Percentiles rank a stretch among this genome's conserved stretches.
These are phyloP conservation scores for Aulostomus chinensis DNA, from an alignment of 2,797 vertebrate species.

Conservation along the genomic window DNA sequence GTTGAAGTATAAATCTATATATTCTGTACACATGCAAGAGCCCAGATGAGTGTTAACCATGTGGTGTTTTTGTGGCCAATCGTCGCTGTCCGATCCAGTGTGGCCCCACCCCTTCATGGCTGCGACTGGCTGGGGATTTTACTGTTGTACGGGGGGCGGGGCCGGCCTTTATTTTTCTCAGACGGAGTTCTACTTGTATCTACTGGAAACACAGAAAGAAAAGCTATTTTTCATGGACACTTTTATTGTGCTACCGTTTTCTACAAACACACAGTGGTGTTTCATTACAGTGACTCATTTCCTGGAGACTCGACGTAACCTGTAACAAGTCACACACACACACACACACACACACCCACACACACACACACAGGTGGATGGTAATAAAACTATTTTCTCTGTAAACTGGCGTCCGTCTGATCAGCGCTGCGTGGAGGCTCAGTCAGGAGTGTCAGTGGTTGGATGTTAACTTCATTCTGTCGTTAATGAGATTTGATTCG, in stretches of 20 bases:
- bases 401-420: too few species aligned
- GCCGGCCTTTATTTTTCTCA: constrained; percentile 78
- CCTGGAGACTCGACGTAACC: too few species aligned
- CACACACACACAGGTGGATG: constrained; percentile 31
- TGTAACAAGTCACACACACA: constrained; percentile 38
- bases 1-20: constrained; percentile 27
- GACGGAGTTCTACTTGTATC: constrained; percentile 55
- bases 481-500: too few species aligned
- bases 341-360: constrained; percentile 12
- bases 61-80: constrained; percentile 45
- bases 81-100: constrained; percentile 51
- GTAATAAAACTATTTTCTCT: constrained; percentile 72
- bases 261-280: too few species aligned
- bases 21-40: constrained; percentile 44
- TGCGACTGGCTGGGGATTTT: constrained; percentile 68
- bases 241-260: constrained; percentile 64
- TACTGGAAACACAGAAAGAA: constrained; percentile 71
- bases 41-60: constrained; percentile 14
- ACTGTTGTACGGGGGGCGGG: constrained; percentile 76
- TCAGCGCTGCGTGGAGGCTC: too few species aligned
- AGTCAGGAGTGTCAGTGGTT: too few species aligned
- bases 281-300: too few species aligned
- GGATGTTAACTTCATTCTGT: too few species aligned
- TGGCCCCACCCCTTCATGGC: constrained; percentile 70
- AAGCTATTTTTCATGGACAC: constrained; percentile 80